Evolutionary conservation across 1,140 invertebrate genomes (phyloP).

Genomic region (Drosophila mayri): DNA sequence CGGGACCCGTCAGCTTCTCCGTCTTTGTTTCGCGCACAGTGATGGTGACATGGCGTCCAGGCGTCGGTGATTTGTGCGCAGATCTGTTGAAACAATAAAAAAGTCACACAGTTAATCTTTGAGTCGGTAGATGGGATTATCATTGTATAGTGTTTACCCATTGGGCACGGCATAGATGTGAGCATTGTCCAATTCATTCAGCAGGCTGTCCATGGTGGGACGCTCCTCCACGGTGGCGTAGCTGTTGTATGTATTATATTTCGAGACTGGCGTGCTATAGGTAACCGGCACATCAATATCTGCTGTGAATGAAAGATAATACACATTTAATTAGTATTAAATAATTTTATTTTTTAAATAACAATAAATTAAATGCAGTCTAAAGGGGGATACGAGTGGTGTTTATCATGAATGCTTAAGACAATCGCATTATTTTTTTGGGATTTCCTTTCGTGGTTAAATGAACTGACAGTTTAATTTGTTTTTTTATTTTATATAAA

Average conservation of each 20-base stretch:
- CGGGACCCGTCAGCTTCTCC: slow-evolving; percentile 86
- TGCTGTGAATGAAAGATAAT: neutral
- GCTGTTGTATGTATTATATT: slow-evolving; percentile 78
- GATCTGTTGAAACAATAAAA: slow-evolving; percentile 32
- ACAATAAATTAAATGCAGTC: neutral
- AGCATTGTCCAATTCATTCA: slow-evolving; percentile 92
- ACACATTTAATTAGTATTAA: neutral
- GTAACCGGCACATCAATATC: slow-evolving; percentile 77
- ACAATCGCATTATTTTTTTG: no score
- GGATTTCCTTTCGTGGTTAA: no score
- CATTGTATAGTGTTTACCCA: slow-evolving; percentile 87
- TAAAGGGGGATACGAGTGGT: no score
- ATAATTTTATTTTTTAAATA: neutral
- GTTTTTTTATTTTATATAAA: no score
- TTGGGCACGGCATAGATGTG: slow-evolving; percentile 89
- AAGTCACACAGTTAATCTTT: neutral
- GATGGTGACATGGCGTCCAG: slow-evolving; percentile 89
- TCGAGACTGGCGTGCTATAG: slow-evolving; percentile 74
- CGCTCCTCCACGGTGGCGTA: slow-evolving; percentile 85
- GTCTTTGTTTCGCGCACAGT: slow-evolving; percentile 88
- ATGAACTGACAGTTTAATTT: no score
- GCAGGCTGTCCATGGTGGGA: slow-evolving; percentile 93
- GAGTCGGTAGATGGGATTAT: neutral
- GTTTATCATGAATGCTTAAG: no score
- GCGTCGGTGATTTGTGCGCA: slow-evolving; percentile 84